Conservation (phyloP, 1,140 invertebrate genomes). For the Ruditapes philippinarum region DNA sequence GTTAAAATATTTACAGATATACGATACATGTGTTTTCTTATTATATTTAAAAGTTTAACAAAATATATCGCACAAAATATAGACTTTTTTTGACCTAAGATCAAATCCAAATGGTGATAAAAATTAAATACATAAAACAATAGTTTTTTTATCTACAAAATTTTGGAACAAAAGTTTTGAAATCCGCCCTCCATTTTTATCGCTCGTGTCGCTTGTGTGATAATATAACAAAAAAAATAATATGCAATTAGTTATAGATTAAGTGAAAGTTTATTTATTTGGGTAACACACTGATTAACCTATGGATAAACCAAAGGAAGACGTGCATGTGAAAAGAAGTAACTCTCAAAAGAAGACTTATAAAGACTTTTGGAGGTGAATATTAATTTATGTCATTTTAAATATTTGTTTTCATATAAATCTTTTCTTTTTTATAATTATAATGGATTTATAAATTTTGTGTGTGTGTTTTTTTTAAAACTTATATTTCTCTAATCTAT, state of each 20-base stretch:
- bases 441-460: no score
- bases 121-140: neutral
- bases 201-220: neutral
- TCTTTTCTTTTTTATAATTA: no score
- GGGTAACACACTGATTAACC: conserved; percentile 15
- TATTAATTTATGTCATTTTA: neutral
- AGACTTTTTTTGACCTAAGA: neutral
- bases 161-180: neutral
- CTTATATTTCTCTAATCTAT: no score
- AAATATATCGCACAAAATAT: neutral
- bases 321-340: neutral
- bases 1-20: neutral
- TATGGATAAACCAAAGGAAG: neutral
- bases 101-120: neutral
- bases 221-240: neutral
- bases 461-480: no score
- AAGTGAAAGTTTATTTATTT: neutral
- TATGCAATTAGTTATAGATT: neutral
- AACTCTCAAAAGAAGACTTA: neutral
- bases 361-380: conserved; percentile 15
- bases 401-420: no score
- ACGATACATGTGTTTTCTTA: neutral
- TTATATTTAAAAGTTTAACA: neutral
- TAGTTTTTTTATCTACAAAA: neutral
- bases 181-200: neutral